Conservation (phyloP, 1,140 invertebrate species). For the Helicoverpa zea region DNA sequence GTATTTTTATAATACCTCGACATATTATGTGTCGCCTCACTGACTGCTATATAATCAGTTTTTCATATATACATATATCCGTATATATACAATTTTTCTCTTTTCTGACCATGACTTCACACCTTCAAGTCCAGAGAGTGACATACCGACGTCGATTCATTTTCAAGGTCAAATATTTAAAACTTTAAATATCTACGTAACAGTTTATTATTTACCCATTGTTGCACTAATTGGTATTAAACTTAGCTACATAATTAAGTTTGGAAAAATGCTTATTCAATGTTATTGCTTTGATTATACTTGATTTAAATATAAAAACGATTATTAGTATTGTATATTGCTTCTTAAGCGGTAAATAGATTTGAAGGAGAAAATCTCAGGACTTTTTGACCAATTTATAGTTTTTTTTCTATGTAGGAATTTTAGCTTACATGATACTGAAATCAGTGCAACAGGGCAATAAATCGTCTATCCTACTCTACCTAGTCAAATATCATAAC, state of each 20-base stretch:
- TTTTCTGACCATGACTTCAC: not conserved
- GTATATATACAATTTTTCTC: not conserved
- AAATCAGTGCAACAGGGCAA: not conserved
- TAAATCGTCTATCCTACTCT: slow-evolving; percentile 17
- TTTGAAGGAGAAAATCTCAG: too few relatives aligned
- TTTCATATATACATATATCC: too few relatives aligned
- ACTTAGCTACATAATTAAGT: too few relatives aligned
- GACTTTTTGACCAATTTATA: too few relatives aligned
- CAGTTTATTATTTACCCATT: not conserved
- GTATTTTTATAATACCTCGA: too few relatives aligned
- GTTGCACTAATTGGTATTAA: too few relatives aligned
- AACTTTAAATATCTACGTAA: slow-evolving; percentile 18
- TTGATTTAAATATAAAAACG: not conserved
- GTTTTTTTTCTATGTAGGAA: too few relatives aligned
- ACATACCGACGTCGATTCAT: slow-evolving; percentile 7
- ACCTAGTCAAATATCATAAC: slow-evolving; percentile 43
- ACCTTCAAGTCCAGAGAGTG: not conserved
- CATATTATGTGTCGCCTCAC: too few relatives aligned
- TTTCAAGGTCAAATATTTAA: slow-evolving; percentile 7
- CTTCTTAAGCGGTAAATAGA: too few relatives aligned
- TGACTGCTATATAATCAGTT: too few relatives aligned
- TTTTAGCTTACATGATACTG: not conserved
- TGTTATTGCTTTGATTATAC: too few relatives aligned
- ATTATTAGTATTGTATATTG: not conserved
- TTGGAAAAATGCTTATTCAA: too few relatives aligned